Evolutionary conservation across 1,140 invertebrate genomes (phyloP).

Genomic region (Microvelia longipes): DNA sequence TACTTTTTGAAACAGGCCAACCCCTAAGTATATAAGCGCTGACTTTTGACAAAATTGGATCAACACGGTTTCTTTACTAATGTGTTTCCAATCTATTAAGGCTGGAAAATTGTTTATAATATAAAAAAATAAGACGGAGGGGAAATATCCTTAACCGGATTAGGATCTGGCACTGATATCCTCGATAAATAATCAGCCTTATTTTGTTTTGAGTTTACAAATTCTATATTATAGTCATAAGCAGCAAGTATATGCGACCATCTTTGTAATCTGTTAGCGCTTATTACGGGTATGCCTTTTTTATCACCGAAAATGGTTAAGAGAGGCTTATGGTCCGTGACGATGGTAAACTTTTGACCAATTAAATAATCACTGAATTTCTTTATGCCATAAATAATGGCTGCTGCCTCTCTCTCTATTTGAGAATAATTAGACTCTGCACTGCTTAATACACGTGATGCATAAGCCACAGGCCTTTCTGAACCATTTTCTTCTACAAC

Average conservation of each 20-base stretch:
- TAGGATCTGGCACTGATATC: background rate
- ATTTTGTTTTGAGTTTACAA: slow-evolving; percentile 1
- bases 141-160: background rate
- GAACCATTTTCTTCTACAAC: slow-evolving; percentile 16
- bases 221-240: slow-evolving; percentile 28
- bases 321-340: slow-evolving; percentile 36
- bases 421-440: slow-evolving; percentile 34
- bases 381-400: slow-evolving; percentile 35
- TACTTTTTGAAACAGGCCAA: background rate
- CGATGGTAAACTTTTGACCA: slow-evolving; percentile 33
- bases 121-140: background rate
- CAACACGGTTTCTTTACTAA: background rate
- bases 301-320: slow-evolving; percentile 30
- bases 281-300: background rate
- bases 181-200: background rate
- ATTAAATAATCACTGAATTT: slow-evolving; percentile 38
- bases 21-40: background rate
- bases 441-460: slow-evolving; percentile 29
- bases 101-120: background rate
- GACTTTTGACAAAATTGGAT: background rate
- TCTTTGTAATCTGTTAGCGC: background rate
- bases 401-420: slow-evolving; percentile 37
- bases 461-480: slow-evolving; percentile 31
- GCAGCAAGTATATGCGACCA: slow-evolving; percentile 22
- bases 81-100: background rate